Evolutionary conservation across 1,140 invertebrate genomes (phyloP).

Genomic region (Scaptomyza montana): DNA sequence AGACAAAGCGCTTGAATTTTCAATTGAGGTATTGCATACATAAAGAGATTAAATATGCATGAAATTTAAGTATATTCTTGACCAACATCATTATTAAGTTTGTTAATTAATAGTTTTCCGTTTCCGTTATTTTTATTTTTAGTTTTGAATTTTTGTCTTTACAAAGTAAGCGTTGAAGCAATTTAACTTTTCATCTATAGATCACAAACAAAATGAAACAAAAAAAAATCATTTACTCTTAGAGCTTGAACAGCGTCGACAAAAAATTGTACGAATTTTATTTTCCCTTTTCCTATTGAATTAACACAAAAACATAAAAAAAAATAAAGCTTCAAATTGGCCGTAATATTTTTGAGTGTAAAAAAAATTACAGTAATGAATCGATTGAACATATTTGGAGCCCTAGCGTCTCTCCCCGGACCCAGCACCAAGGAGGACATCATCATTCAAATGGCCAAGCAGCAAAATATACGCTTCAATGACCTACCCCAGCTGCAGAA

Average conservation of each 20-base stretch:
- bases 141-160: not conserved
- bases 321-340: slow-evolving; percentile 6
- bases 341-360: slow-evolving; percentile 1
- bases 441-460: slow-evolving; percentile 32
- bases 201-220: not conserved
- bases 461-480: slow-evolving; percentile 44
- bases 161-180: not conserved
- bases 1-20: slow-evolving; percentile 32
- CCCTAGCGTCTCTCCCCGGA: slow-evolving; percentile 7
- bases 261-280: not conserved
- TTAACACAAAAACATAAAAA: no score
- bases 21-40: slow-evolving; percentile 43
- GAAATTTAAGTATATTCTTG: no score
- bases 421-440: slow-evolving; percentile 38
- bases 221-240: slow-evolving; percentile 3
- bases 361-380: slow-evolving; percentile 25
- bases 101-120: not conserved
- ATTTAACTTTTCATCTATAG: no score
- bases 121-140: no score
- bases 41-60: slow-evolving; percentile 9
- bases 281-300: not conserved
- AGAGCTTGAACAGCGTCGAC: not conserved
- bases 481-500: slow-evolving; percentile 36
- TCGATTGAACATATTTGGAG: slow-evolving; percentile 19
- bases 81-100: not conserved